These are phyloP conservation scores for Struthio camelus DNA, from an alignment of 2,113 vertebrate species.

Conservation along the genomic window DNA sequence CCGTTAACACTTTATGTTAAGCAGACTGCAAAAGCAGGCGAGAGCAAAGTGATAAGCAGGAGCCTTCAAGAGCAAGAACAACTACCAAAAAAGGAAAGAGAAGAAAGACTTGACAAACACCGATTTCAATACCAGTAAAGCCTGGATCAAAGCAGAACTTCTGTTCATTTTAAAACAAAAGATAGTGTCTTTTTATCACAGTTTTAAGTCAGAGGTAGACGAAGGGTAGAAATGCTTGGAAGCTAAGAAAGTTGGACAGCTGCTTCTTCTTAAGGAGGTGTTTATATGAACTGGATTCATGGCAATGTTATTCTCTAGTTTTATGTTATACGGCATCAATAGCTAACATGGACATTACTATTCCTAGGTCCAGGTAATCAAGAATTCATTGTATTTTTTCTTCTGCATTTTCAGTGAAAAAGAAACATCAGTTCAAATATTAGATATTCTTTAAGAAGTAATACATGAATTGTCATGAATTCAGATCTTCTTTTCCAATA, in stretches of 20 bases:
- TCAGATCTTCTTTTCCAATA: not conserved
- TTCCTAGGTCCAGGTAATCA: not conserved
- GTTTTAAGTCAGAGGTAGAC: not conserved
- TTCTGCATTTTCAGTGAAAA: not conserved
- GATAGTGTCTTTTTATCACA: not conserved
- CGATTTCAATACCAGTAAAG: not conserved
- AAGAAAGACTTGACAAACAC: accelerated
- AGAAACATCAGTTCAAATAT: not conserved
- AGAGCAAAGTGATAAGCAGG: not conserved
- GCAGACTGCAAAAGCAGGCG: not conserved
- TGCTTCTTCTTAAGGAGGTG: not conserved
- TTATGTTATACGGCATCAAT: not conserved
- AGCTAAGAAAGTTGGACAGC: not conserved
- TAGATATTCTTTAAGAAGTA: not conserved
- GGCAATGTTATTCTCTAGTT: not conserved
- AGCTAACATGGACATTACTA: not conserved
- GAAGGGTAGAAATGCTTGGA: not conserved
- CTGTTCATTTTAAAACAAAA: not conserved
- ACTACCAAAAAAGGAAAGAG: not conserved
- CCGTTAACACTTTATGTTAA: not conserved
- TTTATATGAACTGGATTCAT: not conserved
- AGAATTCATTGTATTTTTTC: not conserved
- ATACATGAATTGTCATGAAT: not conserved
- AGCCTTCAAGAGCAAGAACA: not conserved
- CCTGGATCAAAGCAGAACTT: not conserved